A percentile compares a stretch with the other conserved stretches of the same genome.
Conservation (phyloP, 2,888 invertebrate genomes). For the Bombyx huttoni region DNA sequence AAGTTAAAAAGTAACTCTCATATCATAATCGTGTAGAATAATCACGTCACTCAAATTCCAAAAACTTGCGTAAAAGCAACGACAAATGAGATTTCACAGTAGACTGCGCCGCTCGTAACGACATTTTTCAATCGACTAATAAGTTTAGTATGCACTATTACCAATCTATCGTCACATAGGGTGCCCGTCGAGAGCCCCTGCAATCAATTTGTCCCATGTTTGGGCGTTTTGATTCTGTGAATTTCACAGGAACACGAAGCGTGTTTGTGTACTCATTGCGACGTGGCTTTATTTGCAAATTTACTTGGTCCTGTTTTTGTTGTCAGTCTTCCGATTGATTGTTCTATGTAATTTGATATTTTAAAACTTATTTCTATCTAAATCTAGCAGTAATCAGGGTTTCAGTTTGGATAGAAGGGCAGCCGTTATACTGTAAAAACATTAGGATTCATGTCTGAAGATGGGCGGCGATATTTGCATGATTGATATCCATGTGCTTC, state of each 20-base stretch:
- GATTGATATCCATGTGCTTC: no score
- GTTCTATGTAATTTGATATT: no score
- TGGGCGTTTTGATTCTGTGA: conserved; percentile 62
- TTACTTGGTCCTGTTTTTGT: conserved; percentile 39
- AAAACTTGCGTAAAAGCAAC: no score
- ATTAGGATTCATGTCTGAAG: no score
- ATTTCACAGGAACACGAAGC: conserved; percentile 41
- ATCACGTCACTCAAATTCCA: no score
- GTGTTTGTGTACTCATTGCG: conserved; percentile 40
- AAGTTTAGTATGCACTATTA: conserved; percentile 71
- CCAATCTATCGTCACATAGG: conserved; percentile 61
- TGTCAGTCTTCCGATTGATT: conserved; percentile 7
- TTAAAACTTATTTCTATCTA: no score
- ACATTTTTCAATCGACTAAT: conserved; percentile 70
- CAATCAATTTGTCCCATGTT: conserved; percentile 68
- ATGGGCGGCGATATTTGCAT: no score
- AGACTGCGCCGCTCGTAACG: conserved; percentile 48
- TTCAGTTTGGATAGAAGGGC: no score
- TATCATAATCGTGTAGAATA: no score
- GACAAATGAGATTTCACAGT: conserved; percentile 56
- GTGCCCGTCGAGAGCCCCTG: conserved; percentile 45
- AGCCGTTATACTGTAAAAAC: no score
- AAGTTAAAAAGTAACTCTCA: no score
- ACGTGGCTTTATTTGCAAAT: conserved; percentile 54
- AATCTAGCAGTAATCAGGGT: no score